These are phyloP conservation scores for Xenentodon cancila DNA, from an alignment of 2,797 vertebrate species.

Conservation along the genomic window DNA sequence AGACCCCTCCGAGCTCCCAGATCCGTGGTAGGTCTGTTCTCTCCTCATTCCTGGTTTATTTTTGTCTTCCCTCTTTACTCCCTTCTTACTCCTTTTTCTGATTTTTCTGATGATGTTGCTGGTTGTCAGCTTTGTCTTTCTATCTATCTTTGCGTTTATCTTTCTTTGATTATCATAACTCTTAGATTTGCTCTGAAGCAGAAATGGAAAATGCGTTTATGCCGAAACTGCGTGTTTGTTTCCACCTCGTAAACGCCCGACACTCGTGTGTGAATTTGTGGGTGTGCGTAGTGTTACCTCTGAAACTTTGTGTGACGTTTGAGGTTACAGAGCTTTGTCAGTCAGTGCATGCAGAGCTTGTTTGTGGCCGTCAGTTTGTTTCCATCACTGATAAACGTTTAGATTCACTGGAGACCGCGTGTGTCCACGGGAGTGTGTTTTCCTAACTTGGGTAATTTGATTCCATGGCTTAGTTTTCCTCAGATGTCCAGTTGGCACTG, in stretches of 20 bases:
- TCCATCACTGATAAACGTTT: slow-evolving; percentile 56
- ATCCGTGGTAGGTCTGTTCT: slow-evolving; percentile 87
- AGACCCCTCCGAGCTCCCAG: slow-evolving; percentile 91
- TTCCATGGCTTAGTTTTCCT: slow-evolving; percentile 47
- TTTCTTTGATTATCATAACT: not conserved
- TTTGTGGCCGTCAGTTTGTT: slow-evolving; percentile 48
- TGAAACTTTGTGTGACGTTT: slow-evolving; percentile 31
- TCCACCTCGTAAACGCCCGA: slow-evolving; percentile 7
- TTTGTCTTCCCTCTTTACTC: not conserved
- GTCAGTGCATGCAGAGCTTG: slow-evolving; percentile 6
- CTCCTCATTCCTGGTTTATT: not conserved
- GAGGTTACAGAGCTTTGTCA: slow-evolving; percentile 33
- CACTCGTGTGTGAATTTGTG: slow-evolving; percentile 6
- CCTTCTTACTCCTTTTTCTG: not conserved
- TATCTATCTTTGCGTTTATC: not conserved
- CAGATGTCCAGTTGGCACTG: slow-evolving; percentile 34
- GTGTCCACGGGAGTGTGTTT: slow-evolving; percentile 15
- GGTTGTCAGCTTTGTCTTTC: not conserved
- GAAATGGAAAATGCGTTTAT: slow-evolving; percentile 4
- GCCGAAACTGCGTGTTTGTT: slow-evolving; percentile 18
- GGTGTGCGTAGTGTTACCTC: slow-evolving; percentile 27
- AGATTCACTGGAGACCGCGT: slow-evolving; percentile 47
- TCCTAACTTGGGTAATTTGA: slow-evolving; percentile 42
- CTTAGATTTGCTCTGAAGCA: not conserved
- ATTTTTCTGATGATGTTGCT: not conserved